Percentiles rank a stretch among this genome's conserved stretches.
Conservation (phyloP, 2,888 invertebrate genomes). For the Drosophila lacicola region DNA sequence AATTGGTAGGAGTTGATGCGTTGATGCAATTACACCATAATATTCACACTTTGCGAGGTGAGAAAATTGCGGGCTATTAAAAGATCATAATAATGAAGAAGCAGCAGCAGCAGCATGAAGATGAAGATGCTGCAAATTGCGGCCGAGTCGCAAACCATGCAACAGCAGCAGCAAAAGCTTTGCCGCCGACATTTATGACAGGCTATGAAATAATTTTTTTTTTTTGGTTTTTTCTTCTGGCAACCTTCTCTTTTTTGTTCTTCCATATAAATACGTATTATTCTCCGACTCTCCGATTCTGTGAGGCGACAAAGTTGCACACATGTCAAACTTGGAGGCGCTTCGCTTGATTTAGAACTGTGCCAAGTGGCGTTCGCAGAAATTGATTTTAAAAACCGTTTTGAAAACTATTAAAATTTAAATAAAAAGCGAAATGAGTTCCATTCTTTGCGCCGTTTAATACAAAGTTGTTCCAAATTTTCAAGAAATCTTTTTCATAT, state of each 20-base stretch:
- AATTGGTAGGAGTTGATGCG: slow-evolving; percentile 85
- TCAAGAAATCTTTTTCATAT: neutral
- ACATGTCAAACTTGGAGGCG: slow-evolving; percentile 75
- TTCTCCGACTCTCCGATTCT: slow-evolving; percentile 4
- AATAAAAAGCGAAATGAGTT: slow-evolving; percentile 11
- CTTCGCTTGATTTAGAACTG: slow-evolving; percentile 81
- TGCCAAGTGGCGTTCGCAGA: slow-evolving; percentile 78
- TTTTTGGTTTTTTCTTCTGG: slow-evolving; percentile 18
- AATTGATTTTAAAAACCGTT: slow-evolving; percentile 76
- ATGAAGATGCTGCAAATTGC: slow-evolving; percentile 78
- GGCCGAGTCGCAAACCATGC: slow-evolving; percentile 22
- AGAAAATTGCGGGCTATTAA: slow-evolving; percentile 86
- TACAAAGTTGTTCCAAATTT: slow-evolving; percentile 42
- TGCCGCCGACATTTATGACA: slow-evolving; percentile 76
- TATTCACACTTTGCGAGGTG: slow-evolving; percentile 86
- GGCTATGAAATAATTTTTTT: slow-evolving; percentile 73
- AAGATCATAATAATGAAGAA: slow-evolving; percentile 84
- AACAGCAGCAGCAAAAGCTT: slow-evolving; percentile 49
- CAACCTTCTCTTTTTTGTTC: slow-evolving; percentile 30
- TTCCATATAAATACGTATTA: slow-evolving; percentile 42
- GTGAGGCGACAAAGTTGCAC: slow-evolving; percentile 68
- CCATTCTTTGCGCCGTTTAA: slow-evolving; percentile 7
- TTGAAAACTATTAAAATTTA: slow-evolving; percentile 64
- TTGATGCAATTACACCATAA: slow-evolving; percentile 86
- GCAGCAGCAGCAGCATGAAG: slow-evolving; percentile 21